Conservation (phyloP, 2,888 invertebrate genomes). For the Drosophila anomelani region DNA sequence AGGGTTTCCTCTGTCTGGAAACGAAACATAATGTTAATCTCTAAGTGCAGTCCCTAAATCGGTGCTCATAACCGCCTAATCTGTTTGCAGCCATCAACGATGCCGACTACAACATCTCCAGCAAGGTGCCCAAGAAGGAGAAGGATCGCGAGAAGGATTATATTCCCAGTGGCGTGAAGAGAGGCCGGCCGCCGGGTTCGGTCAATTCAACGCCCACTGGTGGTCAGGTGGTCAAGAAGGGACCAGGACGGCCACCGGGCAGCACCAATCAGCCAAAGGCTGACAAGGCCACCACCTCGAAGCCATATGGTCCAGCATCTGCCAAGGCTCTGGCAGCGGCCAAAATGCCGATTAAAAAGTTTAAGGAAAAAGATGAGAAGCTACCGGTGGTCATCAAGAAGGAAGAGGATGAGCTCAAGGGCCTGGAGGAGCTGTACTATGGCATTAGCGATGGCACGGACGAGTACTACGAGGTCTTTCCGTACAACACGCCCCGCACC, state of each 20-base stretch:
- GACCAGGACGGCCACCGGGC: constrained; percentile 41
- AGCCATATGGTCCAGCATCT: constrained; percentile 7
- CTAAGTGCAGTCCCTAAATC: neutral
- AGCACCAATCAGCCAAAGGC: constrained; percentile 36
- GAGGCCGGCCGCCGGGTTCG: constrained; percentile 40
- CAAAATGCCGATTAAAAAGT: constrained; percentile 52
- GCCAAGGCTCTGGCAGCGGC: constrained; percentile 11
- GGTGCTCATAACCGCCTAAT: neutral
- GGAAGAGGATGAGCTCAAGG: constrained; percentile 79
- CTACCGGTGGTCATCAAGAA: constrained; percentile 66
- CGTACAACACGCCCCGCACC: constrained; percentile 61
- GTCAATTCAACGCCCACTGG: constrained; percentile 51
- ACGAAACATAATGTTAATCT: neutral
- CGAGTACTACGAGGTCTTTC: constrained; percentile 78
- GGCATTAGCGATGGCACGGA: constrained; percentile 80
- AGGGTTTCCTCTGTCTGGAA: neutral
- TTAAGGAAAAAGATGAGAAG: constrained; percentile 64
- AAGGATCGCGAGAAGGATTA: constrained; percentile 59
- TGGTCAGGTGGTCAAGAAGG: constrained; percentile 32
- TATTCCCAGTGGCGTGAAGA: constrained; percentile 56
- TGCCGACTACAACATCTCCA: constrained; percentile 75
- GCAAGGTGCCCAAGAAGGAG: constrained; percentile 82
- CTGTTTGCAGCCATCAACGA: constrained; percentile 81
- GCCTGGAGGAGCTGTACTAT: constrained; percentile 83
- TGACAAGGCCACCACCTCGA: constrained; percentile 27